Evolutionary conservation across 2,888 invertebrate species (phyloP).

Genomic region (Dione juno): DNA sequence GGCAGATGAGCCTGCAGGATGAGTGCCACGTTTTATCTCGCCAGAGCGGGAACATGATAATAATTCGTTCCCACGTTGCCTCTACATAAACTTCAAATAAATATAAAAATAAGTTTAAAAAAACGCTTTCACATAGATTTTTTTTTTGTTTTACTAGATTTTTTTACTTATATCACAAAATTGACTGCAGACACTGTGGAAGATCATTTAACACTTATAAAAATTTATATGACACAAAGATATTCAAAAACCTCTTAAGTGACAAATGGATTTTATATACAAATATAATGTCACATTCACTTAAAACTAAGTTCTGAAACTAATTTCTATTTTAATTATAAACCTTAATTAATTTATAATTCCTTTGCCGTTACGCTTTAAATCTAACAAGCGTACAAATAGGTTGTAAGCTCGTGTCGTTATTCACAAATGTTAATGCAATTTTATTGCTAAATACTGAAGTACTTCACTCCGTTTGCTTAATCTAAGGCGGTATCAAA

Average conservation of each 20-base stretch:
- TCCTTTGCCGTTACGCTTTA: background rate
- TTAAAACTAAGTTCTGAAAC: background rate
- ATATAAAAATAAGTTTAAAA: too few relatives aligned
- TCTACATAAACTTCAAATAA: too few relatives aligned
- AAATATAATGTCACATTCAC: background rate
- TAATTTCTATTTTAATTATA: background rate
- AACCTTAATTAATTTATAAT: constrained; percentile 6
- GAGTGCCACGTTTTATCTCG: too few relatives aligned
- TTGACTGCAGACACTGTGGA: too few relatives aligned
- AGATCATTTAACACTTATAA: too few relatives aligned
- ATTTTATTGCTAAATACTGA: background rate
- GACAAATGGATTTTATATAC: background rate
- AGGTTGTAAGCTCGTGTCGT: background rate
- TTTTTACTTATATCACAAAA: too few relatives aligned
- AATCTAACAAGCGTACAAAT: background rate
- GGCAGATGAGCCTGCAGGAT: too few relatives aligned
- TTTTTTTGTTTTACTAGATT: too few relatives aligned
- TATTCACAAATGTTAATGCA: background rate
- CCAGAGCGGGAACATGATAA: too few relatives aligned
- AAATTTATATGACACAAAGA: background rate
- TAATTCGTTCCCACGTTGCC: too few relatives aligned
- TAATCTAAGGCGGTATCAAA: background rate
- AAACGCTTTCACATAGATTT: too few relatives aligned
- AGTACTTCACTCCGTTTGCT: background rate
- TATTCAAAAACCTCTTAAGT: background rate